Evolutionary conservation across 2,113 vertebrate species (phyloP), one percentile per base, ranked within the genome.

Genomic region (Barbus barbus): DNA sequence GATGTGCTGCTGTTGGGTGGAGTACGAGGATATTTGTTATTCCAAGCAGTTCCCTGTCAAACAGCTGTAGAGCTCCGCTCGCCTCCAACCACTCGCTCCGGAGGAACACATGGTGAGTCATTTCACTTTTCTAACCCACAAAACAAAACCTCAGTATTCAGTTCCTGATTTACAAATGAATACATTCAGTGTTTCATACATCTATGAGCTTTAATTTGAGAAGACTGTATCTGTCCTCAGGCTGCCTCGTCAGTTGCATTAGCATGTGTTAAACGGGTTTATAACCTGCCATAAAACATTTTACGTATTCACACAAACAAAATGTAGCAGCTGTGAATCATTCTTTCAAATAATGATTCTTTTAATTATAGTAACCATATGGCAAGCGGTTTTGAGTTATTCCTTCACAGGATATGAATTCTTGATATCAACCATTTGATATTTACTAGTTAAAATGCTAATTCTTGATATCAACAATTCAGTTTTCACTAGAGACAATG

Each of bases 21-120:
- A 69, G 65, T 67, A 31, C 18, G 65, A 69, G 33, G 65, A 69
- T 69, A 69, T 69, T 69, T 69, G 65, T 38, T 38, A 22, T 38
- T 36, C 33, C 18, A 4, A 69, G 11, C 20, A 38, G 65, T 69
- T 69, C 65, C 9, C 31, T 22, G 65, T 22, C 5, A 36, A 20
- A 69, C 18, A 22, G 1, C 65, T 69, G 65, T 22, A 20, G 3
- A 36, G 65, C 22, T 22, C 65, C 31, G 3, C 20, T 22, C 18
- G 0, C 53, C 53, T 58, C 22, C 0, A 58, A n/a, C 26, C 28
- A 67, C 63, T 20, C 16, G 7, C 63, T 33, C 28, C 63, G 3
- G 33, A 58, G 58, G 61, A 38, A 38, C 31, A 20, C 18, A 9
- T 12, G 31, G 65, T n/a, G 20, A 38, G 31, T 12, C 65, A 5